Conservation (phyloP, 2,888 invertebrate genomes). For the Eupeodes latifasciatus region DNA sequence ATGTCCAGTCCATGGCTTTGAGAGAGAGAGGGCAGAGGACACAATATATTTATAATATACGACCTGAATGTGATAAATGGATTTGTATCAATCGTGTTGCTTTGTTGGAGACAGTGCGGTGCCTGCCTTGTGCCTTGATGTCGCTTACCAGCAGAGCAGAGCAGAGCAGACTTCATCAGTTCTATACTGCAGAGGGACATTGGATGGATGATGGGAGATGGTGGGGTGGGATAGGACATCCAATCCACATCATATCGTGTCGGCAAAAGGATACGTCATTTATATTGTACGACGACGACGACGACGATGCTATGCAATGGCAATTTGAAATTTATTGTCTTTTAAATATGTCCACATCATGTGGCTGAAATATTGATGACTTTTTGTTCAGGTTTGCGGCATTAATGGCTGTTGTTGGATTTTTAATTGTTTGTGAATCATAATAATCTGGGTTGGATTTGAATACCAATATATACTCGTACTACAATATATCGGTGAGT, state of each 20-base stretch:
- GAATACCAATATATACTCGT: neutral
- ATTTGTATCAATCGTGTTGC: conserved; percentile 7
- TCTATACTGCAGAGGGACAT: too few species aligned
- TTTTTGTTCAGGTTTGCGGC: conserved; percentile 2
- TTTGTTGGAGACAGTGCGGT: neutral
- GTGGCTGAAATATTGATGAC: conserved; percentile 13
- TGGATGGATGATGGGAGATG: too few species aligned
- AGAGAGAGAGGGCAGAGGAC: neutral
- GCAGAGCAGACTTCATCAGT: conserved; percentile 2
- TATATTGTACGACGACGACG: neutral
- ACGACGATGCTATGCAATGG: neutral
- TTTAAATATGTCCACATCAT: conserved; percentile 15
- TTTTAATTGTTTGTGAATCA: conserved; percentile 13
- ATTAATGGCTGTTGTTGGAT: conserved; percentile 1
- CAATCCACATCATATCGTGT: neutral
- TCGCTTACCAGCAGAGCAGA: neutral
- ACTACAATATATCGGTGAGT: neutral
- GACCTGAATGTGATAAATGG: conserved; percentile 19
- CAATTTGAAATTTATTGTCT: conserved; percentile 55
- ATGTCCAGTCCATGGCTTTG: conserved; percentile 11
- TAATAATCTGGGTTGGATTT: neutral
- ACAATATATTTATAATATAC: neutral
- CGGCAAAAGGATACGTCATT: conserved; percentile 9
- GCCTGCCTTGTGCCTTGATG: too few species aligned
- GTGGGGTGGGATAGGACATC: too few species aligned